Conservation (phyloP, 2,797 vertebrate species). For the Chelmon rostratus region DNA sequence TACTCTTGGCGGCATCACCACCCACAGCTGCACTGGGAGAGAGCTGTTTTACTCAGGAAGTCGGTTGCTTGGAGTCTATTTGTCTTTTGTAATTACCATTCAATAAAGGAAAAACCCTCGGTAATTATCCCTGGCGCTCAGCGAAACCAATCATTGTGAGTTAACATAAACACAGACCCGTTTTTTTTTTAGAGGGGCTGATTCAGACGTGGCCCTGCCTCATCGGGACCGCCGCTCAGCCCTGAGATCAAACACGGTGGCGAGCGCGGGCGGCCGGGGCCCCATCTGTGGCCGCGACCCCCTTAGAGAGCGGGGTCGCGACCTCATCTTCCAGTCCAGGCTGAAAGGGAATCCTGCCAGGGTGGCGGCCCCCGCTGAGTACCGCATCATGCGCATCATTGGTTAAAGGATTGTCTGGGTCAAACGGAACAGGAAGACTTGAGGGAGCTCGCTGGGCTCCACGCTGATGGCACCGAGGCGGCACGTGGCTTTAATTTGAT, state of each 20-base stretch:
- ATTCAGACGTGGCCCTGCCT: slow-evolving; percentile 39
- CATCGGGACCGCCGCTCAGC: slow-evolving; percentile 9
- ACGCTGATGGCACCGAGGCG: slow-evolving; percentile 5
- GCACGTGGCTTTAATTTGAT: slow-evolving; percentile 57
- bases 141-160: slow-evolving; percentile 73
- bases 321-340: slow-evolving; percentile 64
- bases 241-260: slow-evolving; percentile 54
- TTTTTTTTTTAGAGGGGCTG: slow-evolving; percentile 37
- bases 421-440: slow-evolving; percentile 36
- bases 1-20: slow-evolving; percentile 54
- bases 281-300: slow-evolving; percentile 67
- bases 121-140: slow-evolving; percentile 74
- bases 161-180: slow-evolving; percentile 72
- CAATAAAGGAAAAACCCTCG: slow-evolving; percentile 77
- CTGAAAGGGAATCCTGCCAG: slow-evolving; percentile 41
- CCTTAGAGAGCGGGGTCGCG: slow-evolving; percentile 42
- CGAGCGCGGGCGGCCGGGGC: not conserved
- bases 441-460: not conserved
- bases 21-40: slow-evolving; percentile 67
- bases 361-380: slow-evolving; percentile 37
- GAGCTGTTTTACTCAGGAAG: slow-evolving; percentile 74
- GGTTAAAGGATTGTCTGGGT: slow-evolving; percentile 54
- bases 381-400: slow-evolving; percentile 61
- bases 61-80: slow-evolving; percentile 78
- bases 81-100: slow-evolving; percentile 83